Conservation (phyloP, 1,140 invertebrate genomes). For the Aphidius ervi region DNA sequence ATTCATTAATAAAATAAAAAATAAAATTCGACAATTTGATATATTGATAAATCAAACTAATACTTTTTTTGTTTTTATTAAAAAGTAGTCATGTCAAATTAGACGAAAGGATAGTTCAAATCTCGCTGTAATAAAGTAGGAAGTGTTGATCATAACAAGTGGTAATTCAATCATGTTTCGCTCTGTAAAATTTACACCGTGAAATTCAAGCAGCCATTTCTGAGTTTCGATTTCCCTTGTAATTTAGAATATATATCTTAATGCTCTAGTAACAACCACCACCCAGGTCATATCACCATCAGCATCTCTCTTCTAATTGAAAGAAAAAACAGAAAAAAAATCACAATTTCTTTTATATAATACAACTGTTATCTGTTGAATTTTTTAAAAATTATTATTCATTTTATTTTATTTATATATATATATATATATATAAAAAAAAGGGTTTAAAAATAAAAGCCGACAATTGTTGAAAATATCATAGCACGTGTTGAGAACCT, state of each 20-base stretch:
- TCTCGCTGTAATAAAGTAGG: background rate
- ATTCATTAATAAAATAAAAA: background rate
- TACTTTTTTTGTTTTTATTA: background rate
- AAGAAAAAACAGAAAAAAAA: too few relatives aligned
- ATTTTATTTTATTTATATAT: too few relatives aligned
- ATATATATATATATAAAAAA: background rate
- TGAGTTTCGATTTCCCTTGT: conserved; percentile 22
- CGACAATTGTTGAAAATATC: conserved; percentile 17
- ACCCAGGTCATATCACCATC: too few relatives aligned
- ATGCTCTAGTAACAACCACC: conserved; percentile 17
- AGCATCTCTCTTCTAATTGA: too few relatives aligned
- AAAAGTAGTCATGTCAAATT: conserved; percentile 1
- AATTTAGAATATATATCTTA: conserved; percentile 4
- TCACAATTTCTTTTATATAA: too few relatives aligned
- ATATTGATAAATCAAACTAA: background rate
- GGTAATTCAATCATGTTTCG: conserved; percentile 24
- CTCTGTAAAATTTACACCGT: conserved; percentile 20
- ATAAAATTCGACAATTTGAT: background rate
- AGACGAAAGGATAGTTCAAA: background rate
- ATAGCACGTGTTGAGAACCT: conserved; percentile 34
- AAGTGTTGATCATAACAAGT: background rate
- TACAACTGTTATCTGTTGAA: too few relatives aligned
- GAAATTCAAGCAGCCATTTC: conserved; percentile 20
- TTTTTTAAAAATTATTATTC: too few relatives aligned
- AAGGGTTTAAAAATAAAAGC: background rate